These are phyloP conservation scores for Ammospiza caudacuta DNA, from an alignment of 2,113 vertebrate genomes.

Conservation along the genomic window DNA sequence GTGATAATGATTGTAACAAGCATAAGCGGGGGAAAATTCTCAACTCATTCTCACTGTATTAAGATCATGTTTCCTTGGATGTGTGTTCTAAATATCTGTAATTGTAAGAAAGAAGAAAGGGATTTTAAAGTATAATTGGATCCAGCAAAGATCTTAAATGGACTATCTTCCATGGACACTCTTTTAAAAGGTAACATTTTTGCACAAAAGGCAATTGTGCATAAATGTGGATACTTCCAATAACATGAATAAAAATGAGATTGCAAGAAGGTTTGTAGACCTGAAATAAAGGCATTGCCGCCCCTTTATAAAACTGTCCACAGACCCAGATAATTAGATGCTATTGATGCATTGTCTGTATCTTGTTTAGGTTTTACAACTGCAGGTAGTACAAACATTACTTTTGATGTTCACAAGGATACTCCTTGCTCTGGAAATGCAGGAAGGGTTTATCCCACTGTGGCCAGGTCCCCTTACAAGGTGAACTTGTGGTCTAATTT, in stretches of 20 bases:
- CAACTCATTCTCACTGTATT: constrained; percentile 5
- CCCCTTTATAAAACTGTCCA: neutral
- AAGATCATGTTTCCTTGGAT: neutral
- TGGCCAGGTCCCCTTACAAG: neutral
- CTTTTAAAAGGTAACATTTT: neutral
- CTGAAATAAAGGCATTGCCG: neutral
- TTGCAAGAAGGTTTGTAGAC: neutral
- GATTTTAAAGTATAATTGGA: neutral
- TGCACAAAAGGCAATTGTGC: neutral
- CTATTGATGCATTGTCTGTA: neutral
- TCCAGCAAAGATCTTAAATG: neutral
- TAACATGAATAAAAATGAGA: neutral
- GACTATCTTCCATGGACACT: neutral
- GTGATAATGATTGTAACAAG: constrained; percentile 60
- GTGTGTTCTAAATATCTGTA: neutral
- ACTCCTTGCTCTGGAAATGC: constrained; percentile 33
- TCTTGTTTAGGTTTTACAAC: neutral
- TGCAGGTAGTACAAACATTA: constrained; percentile 18
- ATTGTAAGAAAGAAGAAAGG: neutral
- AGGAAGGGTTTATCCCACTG: neutral
- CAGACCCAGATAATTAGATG: neutral
- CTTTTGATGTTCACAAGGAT: constrained; percentile 23
- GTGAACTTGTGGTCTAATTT: constrained; percentile 44
- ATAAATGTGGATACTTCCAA: neutral
- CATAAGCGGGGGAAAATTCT: constrained; percentile 31